These are phyloP conservation scores for Brachyhypopomus occidentalis DNA, from an alignment of 2,113 vertebrate species.

Conservation along the genomic window DNA sequence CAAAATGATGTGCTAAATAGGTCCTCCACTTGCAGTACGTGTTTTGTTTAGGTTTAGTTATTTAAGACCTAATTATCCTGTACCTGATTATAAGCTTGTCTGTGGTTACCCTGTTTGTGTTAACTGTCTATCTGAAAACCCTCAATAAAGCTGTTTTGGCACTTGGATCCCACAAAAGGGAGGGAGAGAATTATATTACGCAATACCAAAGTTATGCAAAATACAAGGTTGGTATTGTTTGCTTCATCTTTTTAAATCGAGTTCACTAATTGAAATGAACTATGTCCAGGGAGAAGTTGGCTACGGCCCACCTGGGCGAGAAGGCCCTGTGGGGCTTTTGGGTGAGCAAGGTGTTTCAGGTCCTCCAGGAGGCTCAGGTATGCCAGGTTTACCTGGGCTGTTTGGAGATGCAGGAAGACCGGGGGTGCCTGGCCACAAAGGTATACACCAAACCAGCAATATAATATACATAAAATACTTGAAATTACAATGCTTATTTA, in stretches of 20 bases:
- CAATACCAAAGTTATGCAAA: not conserved
- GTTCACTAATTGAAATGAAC: not conserved
- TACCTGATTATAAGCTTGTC: too few relatives aligned
- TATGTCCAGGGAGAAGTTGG: conserved; percentile 63
- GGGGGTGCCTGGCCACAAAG: conserved; percentile 71
- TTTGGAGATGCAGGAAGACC: conserved; percentile 66
- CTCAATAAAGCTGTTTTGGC: too few relatives aligned
- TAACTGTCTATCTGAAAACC: too few relatives aligned
- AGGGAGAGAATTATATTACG: not conserved
- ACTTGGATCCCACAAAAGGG: too few relatives aligned
- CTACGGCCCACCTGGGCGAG: conserved; percentile 47
- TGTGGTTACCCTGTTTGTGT: too few relatives aligned
- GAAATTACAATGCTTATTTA: too few relatives aligned
- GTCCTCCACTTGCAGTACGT: too few relatives aligned
- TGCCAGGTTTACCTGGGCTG: conserved; percentile 17
- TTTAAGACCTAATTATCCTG: too few relatives aligned
- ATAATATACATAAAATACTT: conserved; percentile 26
- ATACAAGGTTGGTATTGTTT: not conserved
- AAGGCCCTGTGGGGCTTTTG: conserved; percentile 12
- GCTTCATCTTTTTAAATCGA: not conserved
- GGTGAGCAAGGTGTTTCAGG: conserved; percentile 20
- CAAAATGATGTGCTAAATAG: too few relatives aligned
- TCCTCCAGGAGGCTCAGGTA: conserved; percentile 24
- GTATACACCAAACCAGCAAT: conserved; percentile 21
- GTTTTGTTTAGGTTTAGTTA: too few relatives aligned